Base-by-base conservation (phyloP, 2,113 vertebrate genomes). In the Brienomyrus brachyistius region DNA sequence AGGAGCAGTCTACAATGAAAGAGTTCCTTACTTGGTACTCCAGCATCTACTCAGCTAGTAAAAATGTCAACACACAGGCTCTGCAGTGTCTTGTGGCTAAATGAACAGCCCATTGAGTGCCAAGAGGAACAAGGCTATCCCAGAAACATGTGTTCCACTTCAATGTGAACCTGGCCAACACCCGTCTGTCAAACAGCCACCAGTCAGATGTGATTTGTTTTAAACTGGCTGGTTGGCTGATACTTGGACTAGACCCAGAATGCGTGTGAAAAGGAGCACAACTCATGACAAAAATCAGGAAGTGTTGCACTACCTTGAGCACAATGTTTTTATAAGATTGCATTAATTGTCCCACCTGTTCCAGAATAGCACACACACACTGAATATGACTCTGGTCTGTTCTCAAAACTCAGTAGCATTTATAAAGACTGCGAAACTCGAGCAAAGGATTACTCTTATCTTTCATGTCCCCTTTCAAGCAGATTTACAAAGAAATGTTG, bases 61-160 rank as follows among this genome's bases (percentile, higher is more conserved):
- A 87, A 87, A 87, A 87, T 87, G 85, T 87, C 27, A 87, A 54
- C 51, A 54, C 85, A 54, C 85, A 87, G 85, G 85, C 51, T 54
- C 51, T 52, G 27, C n/a, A 19, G 51, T 51, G 45, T 86, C 21
- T 50, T 13, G 23, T 47, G 19, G 47, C 40, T 85, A 43, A 50
- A 31, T 27, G 21, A 86, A 86, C n/a, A 51, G 9, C n/a, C n/a
- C 50, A 54, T 31, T 31, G 51, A n/a, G 50, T 51, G 85, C 85
- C 50, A 54, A 35, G 19, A 31, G 51, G 85, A 87, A 87, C 5
- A 8, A 86, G 11, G 85, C 85, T 86, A 47, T 52, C 48, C n/a
- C n/a, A 27, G 85, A 13, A 52, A 87, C 85, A 35, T 17, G 5
- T 87, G 50, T n/a, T 35, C 31, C 31, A 31, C n/a, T 15, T 51